These are phyloP conservation scores for Pionites leucogaster DNA, from an alignment of 2,113 vertebrate species.

Conservation along the genomic window DNA sequence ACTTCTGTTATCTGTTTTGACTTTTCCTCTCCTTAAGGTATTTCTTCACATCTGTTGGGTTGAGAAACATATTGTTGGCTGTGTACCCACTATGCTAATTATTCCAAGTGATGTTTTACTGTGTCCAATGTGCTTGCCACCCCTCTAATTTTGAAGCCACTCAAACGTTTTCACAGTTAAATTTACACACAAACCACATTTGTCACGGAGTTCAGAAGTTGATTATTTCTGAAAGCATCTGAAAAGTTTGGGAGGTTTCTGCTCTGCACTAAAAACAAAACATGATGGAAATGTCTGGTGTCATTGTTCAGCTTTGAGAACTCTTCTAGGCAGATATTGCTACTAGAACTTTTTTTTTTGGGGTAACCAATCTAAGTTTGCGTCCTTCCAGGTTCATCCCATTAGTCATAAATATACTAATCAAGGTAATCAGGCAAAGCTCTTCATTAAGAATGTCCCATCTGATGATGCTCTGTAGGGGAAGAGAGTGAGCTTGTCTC, in stretches of 20 bases:
- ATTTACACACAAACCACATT: slow-evolving; percentile 46
- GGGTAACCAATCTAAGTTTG: neutral
- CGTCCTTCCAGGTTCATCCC: neutral
- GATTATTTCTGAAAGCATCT: neutral
- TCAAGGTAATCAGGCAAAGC: neutral
- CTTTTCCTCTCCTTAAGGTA: neutral
- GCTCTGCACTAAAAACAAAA: neutral
- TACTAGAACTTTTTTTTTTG: neutral
- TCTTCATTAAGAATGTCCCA: neutral
- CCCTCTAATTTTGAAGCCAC: slow-evolving; percentile 12
- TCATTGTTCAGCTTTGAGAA: neutral
- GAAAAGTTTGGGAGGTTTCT: slow-evolving; percentile 25
- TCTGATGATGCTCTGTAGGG: neutral
- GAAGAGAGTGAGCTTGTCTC: neutral
- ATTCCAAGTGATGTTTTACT: neutral
- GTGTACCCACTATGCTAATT: slow-evolving; percentile 6
- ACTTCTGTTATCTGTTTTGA: neutral
- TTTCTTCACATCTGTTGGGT: neutral
- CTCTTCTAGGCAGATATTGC: neutral
- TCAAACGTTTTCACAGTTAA: slow-evolving; percentile 3
- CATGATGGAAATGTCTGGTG: neutral
- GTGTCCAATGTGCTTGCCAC: slow-evolving; percentile 31
- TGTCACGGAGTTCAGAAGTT: slow-evolving; percentile 4
- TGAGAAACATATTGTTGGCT: neutral
- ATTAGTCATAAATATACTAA: neutral